Percentiles rank a stretch among this genome's conserved stretches.
Evolutionary conservation across 2,113 vertebrate genomes (phyloP).

Genomic region (Cottus gobio): DNA sequence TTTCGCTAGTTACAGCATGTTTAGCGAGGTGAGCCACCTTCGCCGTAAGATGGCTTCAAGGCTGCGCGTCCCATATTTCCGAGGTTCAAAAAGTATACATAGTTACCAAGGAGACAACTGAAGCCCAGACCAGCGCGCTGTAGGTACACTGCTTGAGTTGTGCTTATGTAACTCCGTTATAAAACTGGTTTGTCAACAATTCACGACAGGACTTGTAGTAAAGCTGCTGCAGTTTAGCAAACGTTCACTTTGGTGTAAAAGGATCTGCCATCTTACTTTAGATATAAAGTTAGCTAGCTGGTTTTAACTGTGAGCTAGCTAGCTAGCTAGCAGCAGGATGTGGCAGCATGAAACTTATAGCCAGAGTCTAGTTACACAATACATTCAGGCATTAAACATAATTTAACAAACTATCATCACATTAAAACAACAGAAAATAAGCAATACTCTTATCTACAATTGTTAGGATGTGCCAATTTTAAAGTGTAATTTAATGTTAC

Average conservation of each 20-base stretch:
- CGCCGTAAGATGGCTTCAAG: not conserved
- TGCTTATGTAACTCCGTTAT: not conserved
- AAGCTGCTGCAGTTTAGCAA: not conserved
- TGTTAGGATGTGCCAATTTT: not conserved
- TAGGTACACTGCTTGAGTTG: not conserved
- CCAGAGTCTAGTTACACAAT: not conserved
- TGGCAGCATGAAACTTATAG: too few relatives aligned
- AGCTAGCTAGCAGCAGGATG: not conserved
- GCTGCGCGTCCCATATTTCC: not conserved
- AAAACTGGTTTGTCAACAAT: not conserved
- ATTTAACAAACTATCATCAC: not conserved
- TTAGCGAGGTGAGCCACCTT: not conserved
- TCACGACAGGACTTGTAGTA: not conserved
- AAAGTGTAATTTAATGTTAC: not conserved
- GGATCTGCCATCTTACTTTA: not conserved
- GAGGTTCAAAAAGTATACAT: rapidly evolving
- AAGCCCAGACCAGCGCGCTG: not conserved
- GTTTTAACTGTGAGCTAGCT: not conserved
- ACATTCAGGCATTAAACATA: not conserved
- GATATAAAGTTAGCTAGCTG: too few relatives aligned
- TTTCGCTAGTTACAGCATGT: too few relatives aligned
- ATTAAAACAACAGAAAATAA: not conserved
- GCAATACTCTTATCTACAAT: not conserved
- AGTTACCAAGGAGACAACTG: constrained; percentile 59
- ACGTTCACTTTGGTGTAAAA: not conserved